These are phyloP conservation scores for Micrasema longulum DNA, from an alignment of 1,140 invertebrate genomes.

Conservation along the genomic window DNA sequence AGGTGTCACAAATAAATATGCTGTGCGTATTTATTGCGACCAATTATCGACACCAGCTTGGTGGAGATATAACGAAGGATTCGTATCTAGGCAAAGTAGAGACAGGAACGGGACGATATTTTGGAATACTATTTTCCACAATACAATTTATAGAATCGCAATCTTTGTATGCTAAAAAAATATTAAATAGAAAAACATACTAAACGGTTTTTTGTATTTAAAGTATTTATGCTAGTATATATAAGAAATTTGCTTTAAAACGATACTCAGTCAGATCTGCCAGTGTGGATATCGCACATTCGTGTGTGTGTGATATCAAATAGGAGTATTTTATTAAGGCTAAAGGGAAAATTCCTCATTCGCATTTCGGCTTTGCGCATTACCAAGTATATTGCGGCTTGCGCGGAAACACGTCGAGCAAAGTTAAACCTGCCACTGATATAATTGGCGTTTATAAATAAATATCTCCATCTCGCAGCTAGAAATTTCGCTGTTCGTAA, in stretches of 20 bases:
- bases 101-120: conserved; percentile 21
- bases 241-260: too few species aligned
- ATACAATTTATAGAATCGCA: conserved; percentile 14
- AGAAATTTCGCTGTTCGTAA: neutral
- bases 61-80: conserved; percentile 3
- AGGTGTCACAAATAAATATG: too few species aligned
- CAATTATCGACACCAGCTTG: neutral
- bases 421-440: conserved; percentile 35
- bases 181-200: too few species aligned
- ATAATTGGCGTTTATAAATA: conserved; percentile 37
- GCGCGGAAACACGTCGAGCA: conserved; percentile 24
- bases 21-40: neutral
- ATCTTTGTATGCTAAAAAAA: too few species aligned
- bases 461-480: neutral
- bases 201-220: too few species aligned
- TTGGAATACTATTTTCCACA: conserved; percentile 3
- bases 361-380: conserved; percentile 4
- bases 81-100: conserved; percentile 2
- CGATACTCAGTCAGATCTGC: too few species aligned
- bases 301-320: too few species aligned
- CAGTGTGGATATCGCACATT: too few species aligned
- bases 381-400: conserved; percentile 8
- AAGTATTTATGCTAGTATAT: too few species aligned
- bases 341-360: too few species aligned
- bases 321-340: too few species aligned